Conservation (phyloP, 2,888 invertebrate species). For the Vesta saturnalis region DNA sequence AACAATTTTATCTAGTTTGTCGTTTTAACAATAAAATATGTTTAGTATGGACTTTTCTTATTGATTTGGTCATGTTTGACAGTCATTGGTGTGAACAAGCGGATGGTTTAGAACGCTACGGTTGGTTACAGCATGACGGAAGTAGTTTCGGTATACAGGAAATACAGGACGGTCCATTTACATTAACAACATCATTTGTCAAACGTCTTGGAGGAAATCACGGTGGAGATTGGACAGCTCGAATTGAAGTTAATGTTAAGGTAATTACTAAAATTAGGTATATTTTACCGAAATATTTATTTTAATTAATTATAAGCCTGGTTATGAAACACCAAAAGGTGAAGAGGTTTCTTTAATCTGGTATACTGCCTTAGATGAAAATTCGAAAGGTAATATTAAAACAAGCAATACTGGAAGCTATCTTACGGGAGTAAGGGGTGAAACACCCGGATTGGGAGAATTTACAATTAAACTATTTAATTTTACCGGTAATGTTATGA, state of each 20-base stretch:
- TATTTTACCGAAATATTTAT: not conserved
- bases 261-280: conserved; percentile 53
- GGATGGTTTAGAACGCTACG: conserved; percentile 82
- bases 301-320: too few species aligned
- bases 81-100: conserved; percentile 95
- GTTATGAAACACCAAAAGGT: conserved; percentile 51
- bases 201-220: conserved; percentile 82
- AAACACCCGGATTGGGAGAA: conserved; percentile 80
- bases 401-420: conserved; percentile 65
- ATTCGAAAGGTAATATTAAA: conserved; percentile 66
- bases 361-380: conserved; percentile 85
- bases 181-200: conserved; percentile 86
- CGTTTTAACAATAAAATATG: too few species aligned
- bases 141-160: conserved; percentile 90
- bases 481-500: conserved; percentile 56
- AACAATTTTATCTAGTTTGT: too few species aligned
- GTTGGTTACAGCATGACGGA: conserved; percentile 96
- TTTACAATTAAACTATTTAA: conserved; percentile 72
- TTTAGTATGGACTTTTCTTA: too few species aligned
- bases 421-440: conserved; percentile 74
- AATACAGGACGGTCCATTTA: conserved; percentile 82
- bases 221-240: conserved; percentile 95
- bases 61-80: conserved; percentile 44
- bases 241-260: conserved; percentile 72
- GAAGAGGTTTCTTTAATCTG: conserved; percentile 77